Evolutionary conservation across 2,888 invertebrate species (phyloP), one percentile per base, ranked within the genome.

Genomic region (Melikaiella ostensackeni): DNA sequence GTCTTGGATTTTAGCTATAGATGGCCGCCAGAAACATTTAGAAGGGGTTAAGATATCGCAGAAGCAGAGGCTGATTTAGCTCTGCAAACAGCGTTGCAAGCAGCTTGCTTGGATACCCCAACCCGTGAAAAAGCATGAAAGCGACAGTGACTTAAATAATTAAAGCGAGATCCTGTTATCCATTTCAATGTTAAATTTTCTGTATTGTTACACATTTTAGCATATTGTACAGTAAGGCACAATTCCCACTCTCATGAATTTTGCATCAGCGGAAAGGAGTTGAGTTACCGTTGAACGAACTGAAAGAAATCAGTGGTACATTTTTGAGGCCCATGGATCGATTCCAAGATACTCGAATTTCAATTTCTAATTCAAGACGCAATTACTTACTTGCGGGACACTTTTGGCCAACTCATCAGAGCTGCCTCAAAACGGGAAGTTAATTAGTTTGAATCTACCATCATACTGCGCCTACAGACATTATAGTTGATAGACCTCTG

Each of bases 191-290:
- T 30, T 46, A 46, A 30, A 66, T 66, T 42, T 27, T 38, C 42
- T 38, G 9, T 66, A 46, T 66, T 66, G 46, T 46, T 66, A 66
- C 27, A 24, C 66, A 21, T 24, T 24, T 66, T 27, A 42, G 46
- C 46, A 46, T 66, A 66, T 66, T 66, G 24, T 66, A 66, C 46
- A 46, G 66, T 66, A 66, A 24, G 70, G n/a, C 70, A 70, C 30
- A 50, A 50, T 50, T 70, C 21, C 30, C 30, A 30, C 30, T 50
- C 50, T 70, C 50, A 70, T 33, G 50, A 70, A 70, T 70, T 70
- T 70, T 30, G 46, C 70, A 33, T 50, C 13, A 30, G 50, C 70
- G 9, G 30, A 50, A 70, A 50, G 30, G 50, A 50, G n/a, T 70
- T n/a, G 50, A 70, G 50, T 70, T 70, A 70, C 70, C 70, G 70